Percentiles rank a stretch among this genome's conserved stretches.
Conservation (phyloP, 2,113 vertebrate genomes). For the Clarias macrocephalus region DNA sequence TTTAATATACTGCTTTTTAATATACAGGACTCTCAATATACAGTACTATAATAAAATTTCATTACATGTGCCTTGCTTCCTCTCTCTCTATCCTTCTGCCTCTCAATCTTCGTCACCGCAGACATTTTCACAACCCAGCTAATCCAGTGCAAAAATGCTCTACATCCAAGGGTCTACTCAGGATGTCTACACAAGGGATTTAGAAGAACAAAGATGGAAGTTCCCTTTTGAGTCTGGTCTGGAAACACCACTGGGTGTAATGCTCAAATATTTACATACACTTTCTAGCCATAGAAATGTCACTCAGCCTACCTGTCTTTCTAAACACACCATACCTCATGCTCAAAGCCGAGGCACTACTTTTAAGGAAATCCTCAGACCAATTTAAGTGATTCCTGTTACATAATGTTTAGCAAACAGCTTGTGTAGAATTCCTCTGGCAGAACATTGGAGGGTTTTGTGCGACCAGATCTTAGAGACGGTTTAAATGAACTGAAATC, state of each 20-base stretch:
- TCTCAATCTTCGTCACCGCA: not conserved
- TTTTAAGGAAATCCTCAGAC: conserved; percentile 17
- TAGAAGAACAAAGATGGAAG: not conserved
- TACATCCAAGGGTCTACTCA: not conserved
- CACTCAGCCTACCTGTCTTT: not conserved
- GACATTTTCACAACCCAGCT: conserved; percentile 16
- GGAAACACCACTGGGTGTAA: not conserved
- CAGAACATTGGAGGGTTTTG: not conserved
- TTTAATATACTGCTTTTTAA: conserved; percentile 32
- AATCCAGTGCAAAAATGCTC: conserved; percentile 4
- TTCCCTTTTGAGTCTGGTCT: not conserved
- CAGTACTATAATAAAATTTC: conserved; percentile 4
- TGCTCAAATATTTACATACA: not conserved
- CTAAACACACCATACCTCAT: not conserved
- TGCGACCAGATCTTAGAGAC: not conserved
- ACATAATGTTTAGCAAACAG: conserved; percentile 7
- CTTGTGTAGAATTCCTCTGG: conserved; percentile 5
- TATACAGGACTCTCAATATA: too few relatives aligned
- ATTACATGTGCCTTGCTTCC: not conserved
- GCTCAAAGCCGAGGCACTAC: not conserved
- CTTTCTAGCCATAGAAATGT: not conserved
- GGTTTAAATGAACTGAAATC: not conserved
- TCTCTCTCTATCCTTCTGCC: not conserved
- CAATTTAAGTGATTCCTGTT: conserved; percentile 7
- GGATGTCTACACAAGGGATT: not conserved